These are phyloP conservation scores for Hiodon alosoides DNA, from an alignment of 2,113 vertebrate genomes.

Conservation along the genomic window DNA sequence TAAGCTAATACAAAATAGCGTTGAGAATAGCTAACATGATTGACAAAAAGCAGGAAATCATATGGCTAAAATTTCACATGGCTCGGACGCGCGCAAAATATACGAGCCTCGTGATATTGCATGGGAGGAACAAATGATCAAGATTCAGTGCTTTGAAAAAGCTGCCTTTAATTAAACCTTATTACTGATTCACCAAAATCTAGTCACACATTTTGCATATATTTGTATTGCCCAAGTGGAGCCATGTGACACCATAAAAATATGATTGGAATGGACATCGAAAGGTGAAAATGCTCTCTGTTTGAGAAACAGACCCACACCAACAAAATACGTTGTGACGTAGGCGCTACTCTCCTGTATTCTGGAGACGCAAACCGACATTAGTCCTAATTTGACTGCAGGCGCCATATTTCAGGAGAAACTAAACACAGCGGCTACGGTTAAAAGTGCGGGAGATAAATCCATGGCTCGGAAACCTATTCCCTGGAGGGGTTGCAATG, in stretches of 20 bases:
- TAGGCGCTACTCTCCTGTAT: too few relatives aligned
- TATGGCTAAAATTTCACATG: slow-evolving; percentile 8
- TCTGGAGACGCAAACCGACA: too few relatives aligned
- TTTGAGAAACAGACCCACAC: too few relatives aligned
- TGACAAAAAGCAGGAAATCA: background rate
- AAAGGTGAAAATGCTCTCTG: background rate
- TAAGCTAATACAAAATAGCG: too few relatives aligned
- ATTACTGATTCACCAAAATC: slow-evolving; percentile 4
- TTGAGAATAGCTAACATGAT: background rate
- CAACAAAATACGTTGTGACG: too few relatives aligned
- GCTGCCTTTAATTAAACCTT: background rate
- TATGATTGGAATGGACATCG: too few relatives aligned
- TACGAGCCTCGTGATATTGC: background rate
- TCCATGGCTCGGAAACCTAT: too few relatives aligned
- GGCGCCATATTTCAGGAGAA: too few relatives aligned
- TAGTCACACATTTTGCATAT: background rate
- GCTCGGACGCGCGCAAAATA: slow-evolving; percentile 9
- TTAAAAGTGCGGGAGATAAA: too few relatives aligned
- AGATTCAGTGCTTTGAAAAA: slow-evolving; percentile 16
- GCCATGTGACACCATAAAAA: background rate
- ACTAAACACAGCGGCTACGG: too few relatives aligned
- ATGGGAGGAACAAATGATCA: background rate
- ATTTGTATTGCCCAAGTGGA: background rate
- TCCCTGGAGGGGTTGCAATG: too few relatives aligned
- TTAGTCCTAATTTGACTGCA: too few relatives aligned